A percentile compares a stretch with the other conserved stretches of the same genome.
Conservation (phyloP, 2,113 vertebrate genomes). For the Opisthocomus hoazin region DNA sequence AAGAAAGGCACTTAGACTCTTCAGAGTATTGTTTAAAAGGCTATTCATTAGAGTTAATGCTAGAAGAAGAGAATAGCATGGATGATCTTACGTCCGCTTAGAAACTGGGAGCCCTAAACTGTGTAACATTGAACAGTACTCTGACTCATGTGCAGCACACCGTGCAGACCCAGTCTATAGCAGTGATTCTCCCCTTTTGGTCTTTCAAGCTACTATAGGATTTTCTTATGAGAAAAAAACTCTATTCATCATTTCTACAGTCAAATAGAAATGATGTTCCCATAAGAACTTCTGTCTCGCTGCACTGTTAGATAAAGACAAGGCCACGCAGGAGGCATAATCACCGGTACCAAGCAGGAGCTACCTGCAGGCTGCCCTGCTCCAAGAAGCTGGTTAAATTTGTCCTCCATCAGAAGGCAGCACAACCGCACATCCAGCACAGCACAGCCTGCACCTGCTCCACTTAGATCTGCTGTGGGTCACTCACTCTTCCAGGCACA, state of each 20-base stretch:
- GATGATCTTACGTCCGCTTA: background rate
- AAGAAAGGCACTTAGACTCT: background rate
- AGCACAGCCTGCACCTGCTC: background rate
- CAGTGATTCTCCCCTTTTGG: background rate
- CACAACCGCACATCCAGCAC: fast-evolving
- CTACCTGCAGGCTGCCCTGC: background rate
- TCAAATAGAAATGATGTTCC: background rate
- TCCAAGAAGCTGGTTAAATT: background rate
- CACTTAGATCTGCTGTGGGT: background rate
- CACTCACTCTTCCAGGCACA: background rate
- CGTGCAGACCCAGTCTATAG: background rate
- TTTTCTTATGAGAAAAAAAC: background rate
- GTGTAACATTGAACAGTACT: background rate
- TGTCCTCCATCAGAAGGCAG: fast-evolving
- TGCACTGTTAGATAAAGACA: background rate
- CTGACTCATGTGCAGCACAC: background rate
- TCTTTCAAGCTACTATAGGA: background rate
- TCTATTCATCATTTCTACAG: background rate
- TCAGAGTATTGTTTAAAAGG: background rate
- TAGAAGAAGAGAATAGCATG: background rate
- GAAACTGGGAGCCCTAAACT: background rate
- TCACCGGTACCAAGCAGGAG: fast-evolving
- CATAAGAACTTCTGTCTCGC: background rate
- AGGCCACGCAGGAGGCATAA: background rate
- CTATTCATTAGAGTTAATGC: background rate